phyloP scores from a whole-genome alignment of 2,797 vertebrate genomes.

The Myotis vivesi region DNA sequence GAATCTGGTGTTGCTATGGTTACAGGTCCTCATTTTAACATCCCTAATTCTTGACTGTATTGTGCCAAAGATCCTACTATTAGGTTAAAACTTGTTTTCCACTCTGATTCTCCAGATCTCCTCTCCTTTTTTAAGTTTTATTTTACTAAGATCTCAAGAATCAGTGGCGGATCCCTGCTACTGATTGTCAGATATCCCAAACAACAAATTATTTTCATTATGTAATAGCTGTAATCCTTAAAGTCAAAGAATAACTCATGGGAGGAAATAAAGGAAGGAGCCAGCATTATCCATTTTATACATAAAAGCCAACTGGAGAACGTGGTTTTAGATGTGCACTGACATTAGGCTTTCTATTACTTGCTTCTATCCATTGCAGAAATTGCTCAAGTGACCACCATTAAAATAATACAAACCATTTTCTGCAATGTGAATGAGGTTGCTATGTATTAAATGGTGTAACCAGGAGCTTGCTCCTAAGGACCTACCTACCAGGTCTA shows the following conservation, averaged over 20 bases:
- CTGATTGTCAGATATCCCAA: neutral
- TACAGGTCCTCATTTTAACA: neutral
- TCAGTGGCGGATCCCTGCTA: neutral
- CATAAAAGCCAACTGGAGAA: neutral
- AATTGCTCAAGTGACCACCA: neutral
- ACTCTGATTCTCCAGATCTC: neutral
- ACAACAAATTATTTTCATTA: neutral
- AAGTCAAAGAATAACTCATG: neutral
- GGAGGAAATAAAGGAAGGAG: no score
- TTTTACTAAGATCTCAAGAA: neutral
- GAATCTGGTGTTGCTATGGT: neutral
- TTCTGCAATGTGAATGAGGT: neutral
- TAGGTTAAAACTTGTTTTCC: neutral
- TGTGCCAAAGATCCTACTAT: neutral
- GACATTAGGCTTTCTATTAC: neutral
- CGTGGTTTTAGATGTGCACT: neutral
- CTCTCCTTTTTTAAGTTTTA: neutral
- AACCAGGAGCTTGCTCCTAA: neutral
- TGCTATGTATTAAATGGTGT: neutral
- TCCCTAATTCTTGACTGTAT: neutral
- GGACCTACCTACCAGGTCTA: neutral
- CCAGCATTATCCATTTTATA: neutral
- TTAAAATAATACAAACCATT: neutral
- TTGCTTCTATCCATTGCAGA: neutral
- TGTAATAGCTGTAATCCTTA: neutral